phyloP scores from a whole-genome alignment of 2,888 invertebrate genomes.

The Slavum lentiscoides region DNA sequence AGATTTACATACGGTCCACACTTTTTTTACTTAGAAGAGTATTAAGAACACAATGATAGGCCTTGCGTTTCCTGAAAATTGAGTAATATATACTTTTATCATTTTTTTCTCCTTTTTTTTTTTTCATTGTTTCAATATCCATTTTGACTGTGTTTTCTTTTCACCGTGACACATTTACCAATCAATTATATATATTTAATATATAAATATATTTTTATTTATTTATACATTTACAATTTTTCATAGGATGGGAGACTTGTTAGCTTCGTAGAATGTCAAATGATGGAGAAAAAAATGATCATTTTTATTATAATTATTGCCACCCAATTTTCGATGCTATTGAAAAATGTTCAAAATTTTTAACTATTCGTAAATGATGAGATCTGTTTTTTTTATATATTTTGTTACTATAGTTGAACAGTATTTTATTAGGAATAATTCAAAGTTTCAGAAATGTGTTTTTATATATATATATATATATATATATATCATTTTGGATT shows the following conservation, averaged over 20 bases:
- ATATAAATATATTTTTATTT: background rate
- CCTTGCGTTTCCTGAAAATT: too few species aligned
- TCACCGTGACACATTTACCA: background rate
- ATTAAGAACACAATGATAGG: too few species aligned
- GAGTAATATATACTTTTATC: too few species aligned
- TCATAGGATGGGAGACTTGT: slow-evolving; percentile 3
- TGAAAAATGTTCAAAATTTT: background rate
- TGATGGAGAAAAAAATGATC: background rate
- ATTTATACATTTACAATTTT: too few species aligned
- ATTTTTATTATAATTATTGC: background rate
- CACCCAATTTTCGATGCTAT: background rate
- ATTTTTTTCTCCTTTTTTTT: background rate
- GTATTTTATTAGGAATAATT: background rate
- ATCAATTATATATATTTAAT: slow-evolving; percentile 1
- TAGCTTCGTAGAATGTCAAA: background rate
- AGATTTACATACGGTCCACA: background rate
- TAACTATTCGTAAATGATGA: background rate
- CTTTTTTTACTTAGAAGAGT: background rate
- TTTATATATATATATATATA: background rate
- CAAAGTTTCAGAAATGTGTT: background rate
- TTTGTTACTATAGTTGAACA: background rate
- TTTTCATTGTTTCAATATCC: background rate
- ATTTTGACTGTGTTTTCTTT: background rate
- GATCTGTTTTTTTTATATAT: slow-evolving; percentile 4
- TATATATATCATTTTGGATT: background rate